A percentile compares a stretch with the other conserved stretches of the same genome.
phyloP scores from a whole-genome alignment of 2,888 invertebrate species.

The Sminthurides aquaticus region DNA sequence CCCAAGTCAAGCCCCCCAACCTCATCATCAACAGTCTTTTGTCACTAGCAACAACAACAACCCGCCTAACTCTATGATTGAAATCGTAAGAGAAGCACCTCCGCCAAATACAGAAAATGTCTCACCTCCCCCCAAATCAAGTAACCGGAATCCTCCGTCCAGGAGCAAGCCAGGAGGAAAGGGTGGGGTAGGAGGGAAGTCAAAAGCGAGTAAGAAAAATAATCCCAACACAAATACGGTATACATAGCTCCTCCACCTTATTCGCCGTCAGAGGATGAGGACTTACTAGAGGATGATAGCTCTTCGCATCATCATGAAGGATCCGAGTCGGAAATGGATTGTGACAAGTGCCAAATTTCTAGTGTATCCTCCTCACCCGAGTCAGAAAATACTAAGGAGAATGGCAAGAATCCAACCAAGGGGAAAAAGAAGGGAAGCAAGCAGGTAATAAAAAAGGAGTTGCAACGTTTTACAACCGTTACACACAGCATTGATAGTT shows the following conservation, averaged over 20 bases:
- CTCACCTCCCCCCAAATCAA: no score
- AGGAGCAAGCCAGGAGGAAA: no score
- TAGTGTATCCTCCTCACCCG: not conserved
- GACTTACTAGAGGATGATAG: conserved; percentile 5
- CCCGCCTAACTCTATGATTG: not conserved
- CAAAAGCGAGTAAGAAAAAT: no score
- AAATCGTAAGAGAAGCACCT: not conserved
- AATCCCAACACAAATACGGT: no score
- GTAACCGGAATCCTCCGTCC: no score
- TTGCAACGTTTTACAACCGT: not conserved
- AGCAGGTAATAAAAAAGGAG: conserved; percentile 14
- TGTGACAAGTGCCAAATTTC: conserved; percentile 16
- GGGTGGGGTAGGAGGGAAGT: no score
- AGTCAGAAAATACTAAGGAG: not conserved
- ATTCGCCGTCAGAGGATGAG: no score
- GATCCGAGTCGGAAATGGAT: conserved; percentile 16
- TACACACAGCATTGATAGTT: no score
- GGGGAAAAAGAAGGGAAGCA: conserved; percentile 15
- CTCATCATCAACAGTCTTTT: not conserved
- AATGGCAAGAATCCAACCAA: not conserved
- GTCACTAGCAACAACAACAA: no score
- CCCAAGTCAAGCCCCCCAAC: not conserved
- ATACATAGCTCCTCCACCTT: not conserved
- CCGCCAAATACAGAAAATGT: no score
- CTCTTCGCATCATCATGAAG: conserved; percentile 1